phyloP scores from a whole-genome alignment of 2,888 invertebrate genomes.

The Gymnosoma rotundatum region DNA sequence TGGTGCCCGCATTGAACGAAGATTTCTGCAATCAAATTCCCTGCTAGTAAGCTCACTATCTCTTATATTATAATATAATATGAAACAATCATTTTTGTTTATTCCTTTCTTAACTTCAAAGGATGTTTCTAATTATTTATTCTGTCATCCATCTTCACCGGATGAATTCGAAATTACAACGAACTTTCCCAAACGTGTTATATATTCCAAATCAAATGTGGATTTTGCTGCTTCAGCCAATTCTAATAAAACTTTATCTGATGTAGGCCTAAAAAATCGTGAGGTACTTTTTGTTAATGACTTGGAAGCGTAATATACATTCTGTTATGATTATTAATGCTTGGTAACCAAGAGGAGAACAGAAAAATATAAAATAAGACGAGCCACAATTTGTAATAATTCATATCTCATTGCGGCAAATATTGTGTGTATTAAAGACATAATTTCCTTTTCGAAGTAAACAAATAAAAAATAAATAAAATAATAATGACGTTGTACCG shows the following conservation, averaged over 20 bases:
- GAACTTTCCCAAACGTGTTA: conserved; percentile 94
- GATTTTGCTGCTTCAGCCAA: conserved; percentile 65
- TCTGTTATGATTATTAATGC: conserved; percentile 21
- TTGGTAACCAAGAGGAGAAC: conserved; percentile 21
- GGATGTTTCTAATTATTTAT: conserved; percentile 97
- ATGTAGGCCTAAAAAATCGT: conserved; percentile 92
- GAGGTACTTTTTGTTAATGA: conserved; percentile 98
- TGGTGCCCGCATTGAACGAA: conserved; percentile 93
- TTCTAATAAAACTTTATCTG: conserved; percentile 80
- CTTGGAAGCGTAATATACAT: conserved; percentile 87
- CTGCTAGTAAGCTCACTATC: conserved; percentile 86
- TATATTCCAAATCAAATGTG: conserved; percentile 83
- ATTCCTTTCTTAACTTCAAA: conserved; percentile 82
- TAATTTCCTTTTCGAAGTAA: conserved; percentile 37
- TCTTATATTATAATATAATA: conserved; percentile 16
- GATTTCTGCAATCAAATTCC: conserved; percentile 91
- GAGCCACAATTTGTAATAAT: neutral
- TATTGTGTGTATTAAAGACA: conserved; percentile 49
- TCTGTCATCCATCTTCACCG: conserved; percentile 96
- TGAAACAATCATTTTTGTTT: conserved; percentile 57
- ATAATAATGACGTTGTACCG: conserved; percentile 6
- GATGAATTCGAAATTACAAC: conserved; percentile 97
- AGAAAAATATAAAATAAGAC: conserved; percentile 23
- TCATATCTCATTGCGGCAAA: conserved; percentile 40
- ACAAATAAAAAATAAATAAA: neutral